Conservation (phyloP, 2,888 invertebrate species). For the Cephus rjabovi region DNA sequence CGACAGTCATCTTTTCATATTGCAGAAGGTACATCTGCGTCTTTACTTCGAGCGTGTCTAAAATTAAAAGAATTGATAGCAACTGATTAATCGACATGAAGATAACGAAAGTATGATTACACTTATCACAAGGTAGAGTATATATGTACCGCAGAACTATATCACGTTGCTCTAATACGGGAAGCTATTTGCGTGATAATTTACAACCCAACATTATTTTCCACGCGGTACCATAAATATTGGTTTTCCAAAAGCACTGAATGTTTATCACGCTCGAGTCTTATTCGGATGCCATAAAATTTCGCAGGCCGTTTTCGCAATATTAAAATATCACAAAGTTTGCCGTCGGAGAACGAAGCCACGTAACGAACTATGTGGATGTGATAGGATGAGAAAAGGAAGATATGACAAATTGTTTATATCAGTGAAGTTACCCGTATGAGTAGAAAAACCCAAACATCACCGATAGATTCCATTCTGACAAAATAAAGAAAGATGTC, state of each 20-base stretch:
- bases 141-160: conserved; percentile 10
- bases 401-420: background rate
- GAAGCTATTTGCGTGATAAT: conserved; percentile 34
- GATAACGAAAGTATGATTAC: background rate
- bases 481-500: background rate
- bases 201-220: conserved; percentile 39
- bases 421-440: background rate
- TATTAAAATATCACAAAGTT: conserved; percentile 29
- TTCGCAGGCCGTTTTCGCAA: conserved; percentile 18
- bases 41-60: background rate
- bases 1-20: no score
- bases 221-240: conserved; percentile 38
- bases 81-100: background rate
- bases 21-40: no score
- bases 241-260: conserved; percentile 29
- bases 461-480: background rate
- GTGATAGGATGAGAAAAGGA: background rate
- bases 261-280: conserved; percentile 31
- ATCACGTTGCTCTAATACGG: conserved; percentile 27
- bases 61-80: background rate
- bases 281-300: conserved; percentile 31
- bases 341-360: background rate
- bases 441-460: background rate
- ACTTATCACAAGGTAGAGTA: background rate
- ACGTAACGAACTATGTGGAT: background rate